These are phyloP conservation scores for Vidua macroura DNA, from an alignment of 2,113 vertebrate genomes.

Conservation along the genomic window DNA sequence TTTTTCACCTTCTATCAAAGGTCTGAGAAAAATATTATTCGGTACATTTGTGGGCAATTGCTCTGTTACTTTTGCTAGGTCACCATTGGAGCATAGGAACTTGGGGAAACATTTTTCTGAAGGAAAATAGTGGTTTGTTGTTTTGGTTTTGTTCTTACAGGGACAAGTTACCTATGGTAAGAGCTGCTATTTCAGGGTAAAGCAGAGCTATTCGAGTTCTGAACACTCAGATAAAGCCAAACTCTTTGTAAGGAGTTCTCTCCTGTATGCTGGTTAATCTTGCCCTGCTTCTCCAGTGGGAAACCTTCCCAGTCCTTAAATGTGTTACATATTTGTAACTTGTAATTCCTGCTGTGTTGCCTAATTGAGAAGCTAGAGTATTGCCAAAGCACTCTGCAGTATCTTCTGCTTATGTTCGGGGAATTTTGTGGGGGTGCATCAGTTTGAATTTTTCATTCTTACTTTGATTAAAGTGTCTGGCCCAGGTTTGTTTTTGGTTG, in stretches of 20 bases:
- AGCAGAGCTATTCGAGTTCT: background rate
- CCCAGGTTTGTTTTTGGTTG: background rate
- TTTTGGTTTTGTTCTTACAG: background rate
- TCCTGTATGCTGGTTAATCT: background rate
- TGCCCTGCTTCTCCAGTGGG: background rate
- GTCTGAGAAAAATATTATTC: background rate
- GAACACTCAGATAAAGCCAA: background rate
- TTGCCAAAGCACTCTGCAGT: background rate
- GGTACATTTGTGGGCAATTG: background rate
- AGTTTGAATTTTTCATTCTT: background rate
- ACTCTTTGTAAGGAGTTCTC: background rate
- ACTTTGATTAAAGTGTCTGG: background rate
- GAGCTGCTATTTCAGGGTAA: background rate
- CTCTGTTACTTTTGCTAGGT: background rate
- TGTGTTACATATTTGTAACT: background rate
- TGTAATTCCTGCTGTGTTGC: background rate
- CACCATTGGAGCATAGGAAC: background rate
- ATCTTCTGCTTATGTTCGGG: background rate
- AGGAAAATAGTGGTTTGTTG: background rate
- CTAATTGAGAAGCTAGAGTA: background rate
- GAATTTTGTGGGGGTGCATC: background rate
- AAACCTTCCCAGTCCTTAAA: background rate
- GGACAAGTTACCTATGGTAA: background rate
- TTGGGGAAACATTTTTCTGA: background rate
- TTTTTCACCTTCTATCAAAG: background rate